Base-by-base conservation (phyloP, 2,113 vertebrate species). In the Corythoichthys intestinalis region DNA sequence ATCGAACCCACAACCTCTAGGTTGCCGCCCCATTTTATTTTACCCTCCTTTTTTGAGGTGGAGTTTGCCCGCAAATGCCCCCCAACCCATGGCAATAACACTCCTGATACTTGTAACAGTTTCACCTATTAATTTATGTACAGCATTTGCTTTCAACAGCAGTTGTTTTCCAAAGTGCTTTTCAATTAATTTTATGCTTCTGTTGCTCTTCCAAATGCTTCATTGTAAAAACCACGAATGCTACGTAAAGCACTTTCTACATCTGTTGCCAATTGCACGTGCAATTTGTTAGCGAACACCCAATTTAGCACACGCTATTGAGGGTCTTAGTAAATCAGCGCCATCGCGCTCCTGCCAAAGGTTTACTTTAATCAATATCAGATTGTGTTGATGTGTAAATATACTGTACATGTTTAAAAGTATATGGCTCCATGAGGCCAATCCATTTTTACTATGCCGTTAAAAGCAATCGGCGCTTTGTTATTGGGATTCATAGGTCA, bases 401-500 rank as follows among this genome's bases (percentile, higher is more conserved):
- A 46, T 28, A 12, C 39, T 17, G 4, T 34, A n/a, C 50, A 39
- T 66, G 56, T 49, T 62, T 37, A 39, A 37, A 9, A 39, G 13
- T 47, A 15, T 52, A 20, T 15, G 59, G 56, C 60, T 72, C 35
- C 46, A 53, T 15, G 65, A 75, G 38, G 53, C n/a, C 60, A 46
- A 71, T 65, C 12, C 6, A 59, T 74, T 71, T 80, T 70, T 70
- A 72, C 65, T 73, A 39, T 44, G 63, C 61, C 63, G 64, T 65
- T 44, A 59, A 61, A 78, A 72, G 65, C 67, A 75, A 74, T 69
- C 71, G 50, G 48, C 2, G 41, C 70, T 73, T 72, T 81, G 71
- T 77, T 72, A 67, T 69, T 70, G 66, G 57, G 52, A 64, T 70
- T 73, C 48, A 76, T 69, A 72, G 78, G 83, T 86, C 76, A 81